These are phyloP conservation scores for Sinocyclocheilus anophthalmus DNA, from an alignment of 2,113 vertebrate species.

Conservation along the genomic window DNA sequence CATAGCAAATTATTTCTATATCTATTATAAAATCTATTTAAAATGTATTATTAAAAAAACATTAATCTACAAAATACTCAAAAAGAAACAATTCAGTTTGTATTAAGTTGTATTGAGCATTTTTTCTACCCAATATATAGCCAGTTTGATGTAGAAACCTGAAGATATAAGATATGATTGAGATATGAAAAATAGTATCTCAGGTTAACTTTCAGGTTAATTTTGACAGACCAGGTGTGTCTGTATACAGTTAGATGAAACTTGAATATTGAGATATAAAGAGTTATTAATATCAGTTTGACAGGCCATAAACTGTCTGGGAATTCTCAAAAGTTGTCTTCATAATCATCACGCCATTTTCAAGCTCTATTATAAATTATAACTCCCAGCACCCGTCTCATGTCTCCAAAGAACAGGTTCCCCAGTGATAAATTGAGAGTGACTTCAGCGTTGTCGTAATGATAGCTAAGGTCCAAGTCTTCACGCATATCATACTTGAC, in stretches of 20 bases:
- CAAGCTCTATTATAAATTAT: neutral
- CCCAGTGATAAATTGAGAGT: constrained; percentile 92
- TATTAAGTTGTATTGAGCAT: neutral
- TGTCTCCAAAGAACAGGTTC: constrained; percentile 89
- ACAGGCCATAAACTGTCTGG: neutral
- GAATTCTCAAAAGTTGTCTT: neutral
- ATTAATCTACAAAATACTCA: neutral
- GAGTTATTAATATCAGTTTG: too few species aligned
- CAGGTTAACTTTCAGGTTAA: too few species aligned
- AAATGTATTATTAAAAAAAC: neutral
- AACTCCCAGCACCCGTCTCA: constrained; percentile 81
- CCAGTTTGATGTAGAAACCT: neutral
- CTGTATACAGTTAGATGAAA: too few species aligned
- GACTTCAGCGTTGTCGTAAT: constrained; percentile 94
- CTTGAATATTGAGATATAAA: too few species aligned
- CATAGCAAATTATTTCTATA: neutral
- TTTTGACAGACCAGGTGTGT: too few species aligned
- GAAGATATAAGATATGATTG: neutral
- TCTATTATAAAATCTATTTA: neutral
- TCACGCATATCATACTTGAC: constrained; percentile 86
- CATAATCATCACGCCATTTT: neutral
- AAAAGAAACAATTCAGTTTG: neutral
- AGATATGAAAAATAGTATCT: too few species aligned
- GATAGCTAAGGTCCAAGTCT: constrained; percentile 88
- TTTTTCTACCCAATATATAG: neutral